Evolutionary conservation across 2,888 invertebrate genomes (phyloP).

Genomic region (Macrostomum cliftonense): DNA sequence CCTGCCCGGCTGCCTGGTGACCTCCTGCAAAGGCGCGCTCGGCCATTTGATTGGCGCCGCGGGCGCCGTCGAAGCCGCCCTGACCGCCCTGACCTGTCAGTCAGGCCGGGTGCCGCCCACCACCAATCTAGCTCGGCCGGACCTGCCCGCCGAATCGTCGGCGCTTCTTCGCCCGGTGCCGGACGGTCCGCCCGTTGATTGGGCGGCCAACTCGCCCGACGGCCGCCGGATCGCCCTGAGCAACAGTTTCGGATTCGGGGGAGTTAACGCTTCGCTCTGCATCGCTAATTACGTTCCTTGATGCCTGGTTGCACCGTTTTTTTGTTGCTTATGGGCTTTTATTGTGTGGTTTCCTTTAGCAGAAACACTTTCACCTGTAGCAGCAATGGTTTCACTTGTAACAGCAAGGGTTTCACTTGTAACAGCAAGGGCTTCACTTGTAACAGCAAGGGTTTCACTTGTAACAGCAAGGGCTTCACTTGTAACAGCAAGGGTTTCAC

Average conservation of each 20-base stretch:
- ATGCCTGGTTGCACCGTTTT: too few relatives aligned
- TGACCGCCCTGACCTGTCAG: slow-evolving; percentile 60
- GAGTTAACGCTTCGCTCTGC: slow-evolving; percentile 65
- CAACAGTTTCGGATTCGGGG: slow-evolving; percentile 97
- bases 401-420: too few relatives aligned
- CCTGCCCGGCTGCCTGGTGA: slow-evolving; percentile 50
- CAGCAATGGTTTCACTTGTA: too few relatives aligned
- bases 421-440: too few relatives aligned
- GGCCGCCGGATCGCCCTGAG: slow-evolving; percentile 53
- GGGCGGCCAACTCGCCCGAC: slow-evolving; percentile 15
- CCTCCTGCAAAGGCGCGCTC: slow-evolving; percentile 39
- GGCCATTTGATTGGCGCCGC: slow-evolving; percentile 89
- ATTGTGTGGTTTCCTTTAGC: too few relatives aligned
- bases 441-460: too few relatives aligned
- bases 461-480: too few relatives aligned
- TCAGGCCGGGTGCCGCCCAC: slow-evolving; percentile 64
- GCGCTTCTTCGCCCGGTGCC: not conserved
- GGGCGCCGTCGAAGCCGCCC: slow-evolving; percentile 75
- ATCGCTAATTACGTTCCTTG: slow-evolving; percentile 12
- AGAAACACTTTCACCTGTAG: too few relatives aligned
- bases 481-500: too few relatives aligned
- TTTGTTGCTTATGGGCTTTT: too few relatives aligned
- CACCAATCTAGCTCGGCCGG: slow-evolving; percentile 56
- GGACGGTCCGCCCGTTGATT: not conserved
- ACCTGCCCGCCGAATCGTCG: slow-evolving; percentile 24